A percentile compares a stretch with the other conserved stretches of the same genome.
phyloP scores from a whole-genome alignment of 53 echinoderm and acorn worm species.

The Luidia sarsii region DNA sequence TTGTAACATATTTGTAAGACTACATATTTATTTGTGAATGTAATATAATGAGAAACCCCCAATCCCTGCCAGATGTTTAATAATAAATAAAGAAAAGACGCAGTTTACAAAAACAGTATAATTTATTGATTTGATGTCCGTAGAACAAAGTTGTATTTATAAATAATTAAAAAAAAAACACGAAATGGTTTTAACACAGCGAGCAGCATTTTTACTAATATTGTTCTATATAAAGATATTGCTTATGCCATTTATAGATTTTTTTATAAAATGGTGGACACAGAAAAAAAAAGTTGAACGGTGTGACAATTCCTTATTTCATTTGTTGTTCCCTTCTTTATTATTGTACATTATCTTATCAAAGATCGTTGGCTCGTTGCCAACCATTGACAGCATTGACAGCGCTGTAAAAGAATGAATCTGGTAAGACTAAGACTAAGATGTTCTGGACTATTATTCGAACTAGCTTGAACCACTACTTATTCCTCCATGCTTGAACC shows the following conservation, averaged over 20 bases:
- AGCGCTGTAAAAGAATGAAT: too few species aligned
- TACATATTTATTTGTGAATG: constrained; percentile 40
- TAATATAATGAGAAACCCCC: background rate
- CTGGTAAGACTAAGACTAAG: too few species aligned
- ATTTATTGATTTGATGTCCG: constrained; percentile 47
- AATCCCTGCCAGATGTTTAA: background rate
- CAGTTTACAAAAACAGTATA: background rate
- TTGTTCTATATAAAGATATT: constrained; percentile 52
- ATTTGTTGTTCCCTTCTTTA: too few species aligned
- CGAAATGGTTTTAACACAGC: constrained; percentile 40
- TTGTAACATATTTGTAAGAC: background rate
- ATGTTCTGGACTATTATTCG: too few species aligned
- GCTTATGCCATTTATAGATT: constrained; percentile 50
- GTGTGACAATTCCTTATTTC: constrained; percentile 2
- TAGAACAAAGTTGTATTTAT: constrained; percentile 30
- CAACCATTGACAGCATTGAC: too few species aligned
- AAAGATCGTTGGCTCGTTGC: too few species aligned
- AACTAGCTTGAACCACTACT: too few species aligned
- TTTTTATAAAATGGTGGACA: constrained; percentile 50
- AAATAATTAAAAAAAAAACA: constrained; percentile 15
- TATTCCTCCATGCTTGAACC: too few species aligned
- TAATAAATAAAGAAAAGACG: too few species aligned
- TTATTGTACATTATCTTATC: too few species aligned
- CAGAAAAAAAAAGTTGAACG: background rate
- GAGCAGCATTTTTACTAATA: constrained; percentile 55